Evolutionary conservation across 2,797 vertebrate species (phyloP).

Genomic region (Microctenopoma stevenorrisi): DNA sequence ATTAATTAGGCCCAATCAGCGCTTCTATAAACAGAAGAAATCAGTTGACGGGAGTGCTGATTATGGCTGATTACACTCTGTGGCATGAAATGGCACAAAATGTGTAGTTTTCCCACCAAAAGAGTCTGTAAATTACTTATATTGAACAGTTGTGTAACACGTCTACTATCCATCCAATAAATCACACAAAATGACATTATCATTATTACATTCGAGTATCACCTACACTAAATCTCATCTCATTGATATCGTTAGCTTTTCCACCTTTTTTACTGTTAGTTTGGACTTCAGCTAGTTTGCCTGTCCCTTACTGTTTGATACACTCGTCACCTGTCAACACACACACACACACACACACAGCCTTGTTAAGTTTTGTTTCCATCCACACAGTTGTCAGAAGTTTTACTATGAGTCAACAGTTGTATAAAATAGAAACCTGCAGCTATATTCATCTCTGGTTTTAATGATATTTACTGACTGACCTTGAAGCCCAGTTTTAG

Average conservation of each 20-base stretch:
- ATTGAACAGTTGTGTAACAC: constrained; percentile 36
- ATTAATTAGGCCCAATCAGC: constrained; percentile 72
- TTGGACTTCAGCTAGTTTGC: constrained; percentile 12
- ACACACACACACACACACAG: constrained; percentile 1
- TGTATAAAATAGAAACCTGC: constrained; percentile 29
- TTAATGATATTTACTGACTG: constrained; percentile 45
- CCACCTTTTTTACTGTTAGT: constrained; percentile 18
- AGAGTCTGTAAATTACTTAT: constrained; percentile 42
- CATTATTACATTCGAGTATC: background rate
- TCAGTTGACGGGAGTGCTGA: constrained; percentile 61
- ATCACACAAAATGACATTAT: constrained; percentile 13
- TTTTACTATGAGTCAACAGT: constrained; percentile 40
- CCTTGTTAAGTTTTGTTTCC: constrained; percentile 46
- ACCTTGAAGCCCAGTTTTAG: constrained; percentile 19
- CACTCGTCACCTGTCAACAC: background rate
- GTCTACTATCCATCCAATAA: constrained; percentile 31
- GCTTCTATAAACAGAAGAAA: constrained; percentile 63
- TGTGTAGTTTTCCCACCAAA: constrained; percentile 21
- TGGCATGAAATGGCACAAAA: constrained; percentile 5
- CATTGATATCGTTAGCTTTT: constrained; percentile 22
- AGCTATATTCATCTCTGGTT: constrained; percentile 45
- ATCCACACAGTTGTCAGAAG: constrained; percentile 20
- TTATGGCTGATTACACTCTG: constrained; percentile 68
- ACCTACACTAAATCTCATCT: constrained; percentile 8
- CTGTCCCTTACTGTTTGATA: constrained; percentile 8